Base-by-base conservation (phyloP, 2,888 invertebrate genomes). In the Disparrhopalites patrizii region DNA sequence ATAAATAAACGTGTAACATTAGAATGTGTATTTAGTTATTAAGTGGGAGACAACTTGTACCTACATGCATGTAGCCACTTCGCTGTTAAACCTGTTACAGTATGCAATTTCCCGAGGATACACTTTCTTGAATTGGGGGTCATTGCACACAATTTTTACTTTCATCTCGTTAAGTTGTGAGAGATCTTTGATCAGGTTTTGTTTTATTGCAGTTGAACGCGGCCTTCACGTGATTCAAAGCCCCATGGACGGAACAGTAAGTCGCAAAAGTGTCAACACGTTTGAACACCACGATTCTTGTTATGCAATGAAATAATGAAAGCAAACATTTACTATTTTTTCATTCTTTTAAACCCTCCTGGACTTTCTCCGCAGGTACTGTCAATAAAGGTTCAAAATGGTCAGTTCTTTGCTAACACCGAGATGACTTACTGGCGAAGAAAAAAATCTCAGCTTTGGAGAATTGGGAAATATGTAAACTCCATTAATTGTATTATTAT, bases 171-270 rank as follows among this genome's bases (percentile, higher is more conserved):
- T 3, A 20, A 51, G 20, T 18, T 18, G 25, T 10, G 18, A 18
- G 13, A n/a, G n/a, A n/a, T n/a, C n/a, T n/a, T 47, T 10, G 18
- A 47, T n/a, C 4, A 43, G 20, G 20, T 20, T 43, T 43, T 43
- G 18, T 43, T 7, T 25, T 33, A 15, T 60, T 65, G n/a, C 58
- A 67, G 67, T 67, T 62, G 25, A 58, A 28, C 27, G 30, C 3
- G 67, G 67, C 25, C 20, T 57, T n/a, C 67, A 67, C 52, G 62
- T 67, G 0, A 57, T 67, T 30, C 67, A 62, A 28, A 62, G 62
- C 38, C 62, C 58, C 3, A 67, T 67, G 67, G 67, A 67, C 43
- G 67, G 67, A 38, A 50, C 67, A 20, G 67, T 67, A 43, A 67
- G 51, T 30, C 31, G n/a, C n/a, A n/a, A n/a, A n/a, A n/a, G n/a